These are phyloP conservation scores for Typhlichthys subterraneus DNA, from an alignment of 2,797 vertebrate species.

Conservation along the genomic window DNA sequence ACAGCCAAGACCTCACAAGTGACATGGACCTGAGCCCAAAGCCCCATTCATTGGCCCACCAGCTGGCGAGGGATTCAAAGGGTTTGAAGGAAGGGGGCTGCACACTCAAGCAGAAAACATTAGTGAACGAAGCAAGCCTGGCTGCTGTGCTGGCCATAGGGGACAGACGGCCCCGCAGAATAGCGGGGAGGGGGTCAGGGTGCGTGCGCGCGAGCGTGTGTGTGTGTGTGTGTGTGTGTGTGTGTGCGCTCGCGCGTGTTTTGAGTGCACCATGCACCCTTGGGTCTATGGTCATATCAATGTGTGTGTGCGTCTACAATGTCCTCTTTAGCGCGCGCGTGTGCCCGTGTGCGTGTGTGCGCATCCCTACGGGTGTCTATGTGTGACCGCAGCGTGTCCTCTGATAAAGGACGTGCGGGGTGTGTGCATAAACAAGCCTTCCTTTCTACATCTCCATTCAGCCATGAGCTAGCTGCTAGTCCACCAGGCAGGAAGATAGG, in stretches of 20 bases:
- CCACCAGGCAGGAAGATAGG: slow-evolving; percentile 61
- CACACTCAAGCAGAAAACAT: slow-evolving; percentile 85
- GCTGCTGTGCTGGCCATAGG: slow-evolving; percentile 53
- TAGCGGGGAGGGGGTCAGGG: slow-evolving; percentile 37
- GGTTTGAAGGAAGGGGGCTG: slow-evolving; percentile 80
- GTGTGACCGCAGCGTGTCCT: slow-evolving; percentile 24
- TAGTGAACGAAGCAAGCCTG: slow-evolving; percentile 72
- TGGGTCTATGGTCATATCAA: slow-evolving; percentile 15
- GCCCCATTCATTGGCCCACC: slow-evolving; percentile 91
- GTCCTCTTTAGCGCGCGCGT: slow-evolving; percentile 14
- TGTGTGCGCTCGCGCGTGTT: slow-evolving; percentile 3
- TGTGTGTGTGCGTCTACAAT: slow-evolving; percentile 3
- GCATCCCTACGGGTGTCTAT: slow-evolving; percentile 13
- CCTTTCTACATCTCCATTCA: slow-evolving; percentile 77
- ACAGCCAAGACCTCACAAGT: slow-evolving; percentile 98
- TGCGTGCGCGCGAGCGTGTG: slow-evolving; percentile 32
- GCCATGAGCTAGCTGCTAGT: slow-evolving; percentile 71
- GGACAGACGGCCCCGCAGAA: slow-evolving; percentile 50
- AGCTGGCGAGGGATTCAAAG: slow-evolving; percentile 98
- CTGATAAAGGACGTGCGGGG: slow-evolving; percentile 65
- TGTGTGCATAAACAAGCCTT: slow-evolving; percentile 72
- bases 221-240: slow-evolving; percentile 28
- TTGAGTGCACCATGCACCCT: slow-evolving; percentile 17
- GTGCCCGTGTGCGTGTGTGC: slow-evolving; percentile 4
- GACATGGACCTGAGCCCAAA: slow-evolving; percentile 90